These are phyloP conservation scores for Zophobas morio DNA, from an alignment of 1,140 invertebrate species.

Conservation along the genomic window DNA sequence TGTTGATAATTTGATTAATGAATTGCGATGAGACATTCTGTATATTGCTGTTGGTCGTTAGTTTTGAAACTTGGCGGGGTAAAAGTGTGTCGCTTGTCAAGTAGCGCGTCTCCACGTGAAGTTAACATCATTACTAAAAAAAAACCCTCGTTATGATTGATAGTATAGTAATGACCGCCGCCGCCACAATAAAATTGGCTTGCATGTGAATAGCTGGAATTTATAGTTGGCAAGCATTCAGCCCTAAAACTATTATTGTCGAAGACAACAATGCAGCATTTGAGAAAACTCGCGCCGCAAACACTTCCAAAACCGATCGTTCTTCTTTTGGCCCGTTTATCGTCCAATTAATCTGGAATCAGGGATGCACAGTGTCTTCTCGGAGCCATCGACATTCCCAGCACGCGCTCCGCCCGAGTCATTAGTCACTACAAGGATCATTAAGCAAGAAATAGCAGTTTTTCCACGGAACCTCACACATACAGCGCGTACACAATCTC, in stretches of 20 bases:
- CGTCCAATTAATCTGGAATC: background rate
- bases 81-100: too few species aligned
- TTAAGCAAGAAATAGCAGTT: conserved; percentile 27
- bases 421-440: conserved; percentile 39
- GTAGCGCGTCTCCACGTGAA: background rate
- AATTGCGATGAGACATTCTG: too few species aligned
- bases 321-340: too few species aligned
- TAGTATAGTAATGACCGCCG: background rate
- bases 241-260: conserved; percentile 24
- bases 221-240: conserved; percentile 13
- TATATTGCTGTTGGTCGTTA: too few species aligned
- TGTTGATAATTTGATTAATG: too few species aligned
- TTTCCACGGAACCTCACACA: conserved; percentile 10
- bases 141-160: too few species aligned
- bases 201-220: background rate
- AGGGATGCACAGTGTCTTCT: background rate
- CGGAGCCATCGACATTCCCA: conserved; percentile 1
- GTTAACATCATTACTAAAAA: background rate
- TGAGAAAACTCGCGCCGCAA: background rate
- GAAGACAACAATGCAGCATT: background rate
- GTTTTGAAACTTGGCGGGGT: too few species aligned
- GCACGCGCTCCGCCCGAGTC: conserved; percentile 15
- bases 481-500: conserved; percentile 1
- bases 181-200: conserved; percentile 9
- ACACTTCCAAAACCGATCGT: too few species aligned